Conservation (phyloP, 2,888 invertebrate genomes). For the Selenia dentaria region DNA sequence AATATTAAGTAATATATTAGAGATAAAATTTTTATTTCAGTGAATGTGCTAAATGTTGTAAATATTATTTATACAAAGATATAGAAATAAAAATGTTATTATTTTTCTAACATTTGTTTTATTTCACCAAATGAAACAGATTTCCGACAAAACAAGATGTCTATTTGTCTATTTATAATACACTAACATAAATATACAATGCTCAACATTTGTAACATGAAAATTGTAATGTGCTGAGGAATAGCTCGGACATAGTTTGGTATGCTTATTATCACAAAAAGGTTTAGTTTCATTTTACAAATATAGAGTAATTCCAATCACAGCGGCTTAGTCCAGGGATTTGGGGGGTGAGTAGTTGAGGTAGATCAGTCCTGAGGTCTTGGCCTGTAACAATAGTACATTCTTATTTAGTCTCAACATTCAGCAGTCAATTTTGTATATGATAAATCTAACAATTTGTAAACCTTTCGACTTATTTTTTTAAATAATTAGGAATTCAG, state of each 20-base stretch:
- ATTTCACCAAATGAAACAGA: slow-evolving; percentile 12
- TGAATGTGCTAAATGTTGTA: background rate
- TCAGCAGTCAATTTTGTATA: too few relatives aligned
- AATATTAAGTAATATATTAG: too few relatives aligned
- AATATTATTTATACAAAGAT: background rate
- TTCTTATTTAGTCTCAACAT: background rate
- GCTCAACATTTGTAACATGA: slow-evolving; percentile 10
- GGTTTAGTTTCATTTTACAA: slow-evolving; percentile 8
- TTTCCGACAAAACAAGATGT: slow-evolving; percentile 12
- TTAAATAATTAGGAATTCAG: too few relatives aligned
- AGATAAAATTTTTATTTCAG: too few relatives aligned
- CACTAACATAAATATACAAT: slow-evolving; percentile 15
- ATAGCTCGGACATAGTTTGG: background rate
- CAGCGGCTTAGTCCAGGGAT: slow-evolving; percentile 73
- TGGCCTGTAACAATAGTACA: slow-evolving; percentile 75
- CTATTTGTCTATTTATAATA: slow-evolving; percentile 5
- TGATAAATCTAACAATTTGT: too few relatives aligned
- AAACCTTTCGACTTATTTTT: too few relatives aligned
- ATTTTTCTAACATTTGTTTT: slow-evolving; percentile 10
- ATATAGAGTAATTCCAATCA: background rate
- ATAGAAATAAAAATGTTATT: slow-evolving; percentile 4
- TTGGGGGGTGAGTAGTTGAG: slow-evolving; percentile 87
- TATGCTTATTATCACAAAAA: background rate
- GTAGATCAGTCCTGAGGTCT: slow-evolving; percentile 85
- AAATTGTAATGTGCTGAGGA: background rate